A percentile compares a stretch with the other conserved stretches of the same genome.
Evolutionary conservation across 2,113 vertebrate genomes (phyloP).

Genomic region (Bos taurus): DNA sequence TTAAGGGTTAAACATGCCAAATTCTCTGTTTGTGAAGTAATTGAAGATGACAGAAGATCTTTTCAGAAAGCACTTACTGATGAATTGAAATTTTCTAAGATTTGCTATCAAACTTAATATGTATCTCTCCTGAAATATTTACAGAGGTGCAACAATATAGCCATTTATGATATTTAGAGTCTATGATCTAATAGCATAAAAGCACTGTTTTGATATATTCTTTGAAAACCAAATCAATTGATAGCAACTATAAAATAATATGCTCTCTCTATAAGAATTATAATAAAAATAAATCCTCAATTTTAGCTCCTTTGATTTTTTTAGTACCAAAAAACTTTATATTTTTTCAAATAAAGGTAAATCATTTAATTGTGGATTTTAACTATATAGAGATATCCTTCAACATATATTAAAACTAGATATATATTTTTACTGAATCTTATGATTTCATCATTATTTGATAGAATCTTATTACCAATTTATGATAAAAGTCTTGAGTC

Average conservation of each 20-base stretch:
- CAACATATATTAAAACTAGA: background rate
- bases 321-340: background rate
- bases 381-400: background rate
- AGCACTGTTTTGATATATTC: background rate
- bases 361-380: background rate
- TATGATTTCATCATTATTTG: background rate
- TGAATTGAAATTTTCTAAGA: background rate
- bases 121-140: background rate
- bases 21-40: background rate
- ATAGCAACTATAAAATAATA: background rate
- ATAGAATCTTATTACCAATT: background rate
- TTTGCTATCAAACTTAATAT: background rate
- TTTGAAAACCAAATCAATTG: background rate
- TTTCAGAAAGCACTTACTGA: background rate
- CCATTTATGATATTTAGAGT: background rate
- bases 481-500: background rate
- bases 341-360: background rate
- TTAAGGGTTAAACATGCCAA: constrained; percentile 12
- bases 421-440: background rate
- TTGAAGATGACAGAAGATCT: background rate
- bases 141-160: background rate
- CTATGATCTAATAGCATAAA: background rate
- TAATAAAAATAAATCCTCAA: background rate
- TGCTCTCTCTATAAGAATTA: background rate
- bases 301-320: background rate